Evolutionary conservation across 2,888 invertebrate species (phyloP).

Genomic region (Hypomecis punctinalis): DNA sequence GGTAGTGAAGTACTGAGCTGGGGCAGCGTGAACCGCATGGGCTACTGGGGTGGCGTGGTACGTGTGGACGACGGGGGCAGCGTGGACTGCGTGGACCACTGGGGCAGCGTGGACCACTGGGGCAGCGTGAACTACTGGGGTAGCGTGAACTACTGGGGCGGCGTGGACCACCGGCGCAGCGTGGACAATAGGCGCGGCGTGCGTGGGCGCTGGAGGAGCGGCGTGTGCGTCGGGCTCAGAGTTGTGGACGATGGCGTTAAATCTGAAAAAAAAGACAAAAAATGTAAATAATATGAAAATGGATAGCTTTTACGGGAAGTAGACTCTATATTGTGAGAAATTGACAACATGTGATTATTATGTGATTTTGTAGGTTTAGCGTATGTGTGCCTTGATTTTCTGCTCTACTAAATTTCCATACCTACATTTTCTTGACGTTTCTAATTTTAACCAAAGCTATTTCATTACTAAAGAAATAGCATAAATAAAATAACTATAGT

Average conservation of each 20-base stretch:
- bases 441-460: no score
- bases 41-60: slow-evolving; percentile 42
- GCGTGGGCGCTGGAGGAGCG: slow-evolving; percentile 54
- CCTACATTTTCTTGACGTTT: no score
- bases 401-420: no score
- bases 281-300: slow-evolving; percentile 1
- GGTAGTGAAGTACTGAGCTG: slow-evolving; percentile 55
- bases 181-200: slow-evolving; percentile 46
- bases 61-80: slow-evolving; percentile 44
- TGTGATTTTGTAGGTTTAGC: no score
- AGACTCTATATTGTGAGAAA: no score
- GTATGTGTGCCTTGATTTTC: no score
- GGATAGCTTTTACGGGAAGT: neutral
- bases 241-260: slow-evolving; percentile 78
- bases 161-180: slow-evolving; percentile 48
- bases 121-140: slow-evolving; percentile 44
- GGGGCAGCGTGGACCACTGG: slow-evolving; percentile 50
- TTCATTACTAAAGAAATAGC: no score
- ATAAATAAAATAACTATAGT: no score
- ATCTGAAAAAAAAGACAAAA: slow-evolving; percentile 56
- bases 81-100: slow-evolving; percentile 47
- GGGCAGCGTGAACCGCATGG: slow-evolving; percentile 52
- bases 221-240: slow-evolving; percentile 68
- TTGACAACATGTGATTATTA: no score
- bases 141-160: slow-evolving; percentile 42